Evolutionary conservation across 2,888 invertebrate species (phyloP).

Genomic region (Lypha dubia): DNA sequence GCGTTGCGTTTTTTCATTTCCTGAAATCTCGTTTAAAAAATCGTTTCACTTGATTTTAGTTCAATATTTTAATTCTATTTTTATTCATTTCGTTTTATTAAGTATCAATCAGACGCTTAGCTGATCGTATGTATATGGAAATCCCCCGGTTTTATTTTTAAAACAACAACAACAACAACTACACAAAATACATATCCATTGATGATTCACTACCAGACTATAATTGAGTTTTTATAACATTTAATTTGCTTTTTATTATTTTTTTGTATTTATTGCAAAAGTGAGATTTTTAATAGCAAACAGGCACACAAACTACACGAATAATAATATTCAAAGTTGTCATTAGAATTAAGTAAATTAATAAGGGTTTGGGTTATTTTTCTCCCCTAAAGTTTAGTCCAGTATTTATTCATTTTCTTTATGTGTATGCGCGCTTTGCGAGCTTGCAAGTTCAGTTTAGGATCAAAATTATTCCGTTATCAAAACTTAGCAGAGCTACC

Average conservation of each 20-base stretch:
- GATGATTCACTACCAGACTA: constrained; percentile 47
- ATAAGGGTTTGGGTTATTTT: background rate
- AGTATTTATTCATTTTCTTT: background rate
- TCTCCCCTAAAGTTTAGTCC: too few species aligned
- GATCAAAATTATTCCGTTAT: too few species aligned
- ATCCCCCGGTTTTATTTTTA: background rate
- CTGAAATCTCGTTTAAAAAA: constrained; percentile 29
- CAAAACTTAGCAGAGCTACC: too few species aligned
- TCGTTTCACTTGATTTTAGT: constrained; percentile 18
- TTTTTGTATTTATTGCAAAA: constrained; percentile 21
- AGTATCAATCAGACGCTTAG: background rate
- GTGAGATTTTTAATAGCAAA: constrained; percentile 20
- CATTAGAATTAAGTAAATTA: background rate
- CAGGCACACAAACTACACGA: constrained; percentile 19
- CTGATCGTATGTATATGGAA: constrained; percentile 38
- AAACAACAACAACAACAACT: background rate
- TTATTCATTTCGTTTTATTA: background rate
- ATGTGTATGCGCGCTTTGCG: too few species aligned
- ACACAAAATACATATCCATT: background rate
- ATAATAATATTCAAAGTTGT: constrained; percentile 16
- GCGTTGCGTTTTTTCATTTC: constrained; percentile 10
- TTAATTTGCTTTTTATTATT: constrained; percentile 24
- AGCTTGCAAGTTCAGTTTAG: too few species aligned
- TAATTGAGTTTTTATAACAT: constrained; percentile 50
- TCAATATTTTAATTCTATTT: constrained; percentile 16